phyloP scores from a whole-genome alignment of 2,113 vertebrate species.

The Coryphaenoides rupestris region DNA sequence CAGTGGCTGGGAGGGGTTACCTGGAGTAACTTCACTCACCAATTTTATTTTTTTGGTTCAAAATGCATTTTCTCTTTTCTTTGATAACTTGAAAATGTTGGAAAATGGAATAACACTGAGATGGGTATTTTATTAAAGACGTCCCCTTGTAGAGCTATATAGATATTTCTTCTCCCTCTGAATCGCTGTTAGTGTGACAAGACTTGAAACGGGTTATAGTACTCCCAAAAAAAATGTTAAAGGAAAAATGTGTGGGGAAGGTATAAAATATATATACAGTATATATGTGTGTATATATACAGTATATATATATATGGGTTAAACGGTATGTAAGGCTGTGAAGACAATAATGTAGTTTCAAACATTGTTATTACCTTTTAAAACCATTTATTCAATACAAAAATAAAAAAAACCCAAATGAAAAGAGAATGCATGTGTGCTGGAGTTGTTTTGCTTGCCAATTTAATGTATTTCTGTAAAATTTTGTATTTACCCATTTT shows the following conservation, averaged over 20 bases:
- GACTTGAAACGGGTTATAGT: conserved; percentile 83
- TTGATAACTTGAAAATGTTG: conserved; percentile 80
- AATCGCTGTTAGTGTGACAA: conserved; percentile 94
- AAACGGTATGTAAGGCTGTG: conserved; percentile 95
- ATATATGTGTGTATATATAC: conserved; percentile 54
- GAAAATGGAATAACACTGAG: conserved; percentile 68
- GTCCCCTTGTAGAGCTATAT: conserved; percentile 83
- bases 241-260: conserved; percentile 54
- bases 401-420: conserved; percentile 72
- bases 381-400: conserved; percentile 99
- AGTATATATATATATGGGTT: conserved; percentile 77
- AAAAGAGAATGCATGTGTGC: conserved; percentile 35
- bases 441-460: conserved; percentile 25
- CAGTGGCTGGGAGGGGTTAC: conserved; percentile 82
- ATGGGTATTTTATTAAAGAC: conserved; percentile 59
- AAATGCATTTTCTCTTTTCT: conserved; percentile 43
- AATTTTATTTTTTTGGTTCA: conserved; percentile 60
- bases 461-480: no score
- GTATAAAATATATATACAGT: conserved; percentile 30
- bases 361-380: conserved; percentile 99
- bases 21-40: conserved; percentile 85
- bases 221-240: conserved; percentile 74
- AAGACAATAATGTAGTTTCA: conserved; percentile 98
- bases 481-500: no score
- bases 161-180: conserved; percentile 82